phyloP scores from a whole-genome alignment of 2,113 vertebrate genomes.

The Mugil cephalus region DNA sequence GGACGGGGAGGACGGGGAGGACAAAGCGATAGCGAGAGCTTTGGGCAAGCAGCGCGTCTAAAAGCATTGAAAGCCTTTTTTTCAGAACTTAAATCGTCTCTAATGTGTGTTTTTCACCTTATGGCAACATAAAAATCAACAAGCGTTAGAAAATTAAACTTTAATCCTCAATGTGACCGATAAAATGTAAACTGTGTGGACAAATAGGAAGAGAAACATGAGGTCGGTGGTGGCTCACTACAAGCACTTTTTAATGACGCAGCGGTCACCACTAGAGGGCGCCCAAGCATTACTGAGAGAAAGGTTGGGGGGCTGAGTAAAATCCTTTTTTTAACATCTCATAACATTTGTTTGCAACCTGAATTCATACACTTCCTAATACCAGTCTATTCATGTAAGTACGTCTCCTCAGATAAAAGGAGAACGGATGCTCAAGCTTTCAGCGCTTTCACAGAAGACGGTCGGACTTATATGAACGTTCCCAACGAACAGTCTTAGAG shows the following conservation, averaged over 20 bases:
- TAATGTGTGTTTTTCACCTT: no score
- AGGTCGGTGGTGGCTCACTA: no score
- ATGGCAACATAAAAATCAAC: no score
- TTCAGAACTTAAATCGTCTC: no score
- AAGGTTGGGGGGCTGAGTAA: background rate
- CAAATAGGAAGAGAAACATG: no score
- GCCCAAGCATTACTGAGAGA: background rate
- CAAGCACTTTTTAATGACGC: no score
- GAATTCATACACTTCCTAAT: no score
- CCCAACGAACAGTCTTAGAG: no score
- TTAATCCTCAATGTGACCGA: background rate
- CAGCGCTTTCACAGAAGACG: constrained; percentile 3
- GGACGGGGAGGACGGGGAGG: no score
- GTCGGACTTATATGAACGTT: background rate
- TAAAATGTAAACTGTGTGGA: background rate
- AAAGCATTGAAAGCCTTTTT: constrained; percentile 41
- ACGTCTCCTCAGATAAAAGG: background rate
- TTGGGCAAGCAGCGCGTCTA: constrained; percentile 41
- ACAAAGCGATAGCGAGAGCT: constrained; percentile 37
- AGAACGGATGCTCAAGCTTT: constrained; percentile 11
- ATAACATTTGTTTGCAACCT: no score
- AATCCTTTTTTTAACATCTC: background rate
- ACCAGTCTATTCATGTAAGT: no score
- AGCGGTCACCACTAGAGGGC: constrained; percentile 60
- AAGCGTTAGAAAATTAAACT: background rate